Evolutionary conservation across 2,113 vertebrate genomes (phyloP).

Genomic region (Natator depressus): DNA sequence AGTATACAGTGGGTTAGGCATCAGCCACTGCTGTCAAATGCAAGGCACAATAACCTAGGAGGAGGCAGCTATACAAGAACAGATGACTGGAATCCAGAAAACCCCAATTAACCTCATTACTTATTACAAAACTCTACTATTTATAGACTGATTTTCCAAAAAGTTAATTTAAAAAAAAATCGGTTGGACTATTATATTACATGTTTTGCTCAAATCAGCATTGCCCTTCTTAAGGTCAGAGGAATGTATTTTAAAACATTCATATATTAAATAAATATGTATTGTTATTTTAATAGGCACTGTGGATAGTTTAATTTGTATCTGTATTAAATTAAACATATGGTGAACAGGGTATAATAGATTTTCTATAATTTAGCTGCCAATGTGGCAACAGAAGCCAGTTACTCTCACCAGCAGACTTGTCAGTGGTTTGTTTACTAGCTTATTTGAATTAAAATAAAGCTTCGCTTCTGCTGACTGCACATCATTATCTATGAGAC

Average conservation of each 20-base stretch:
- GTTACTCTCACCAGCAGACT: slow-evolving; percentile 86
- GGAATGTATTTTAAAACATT: slow-evolving; percentile 77
- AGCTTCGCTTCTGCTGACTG: slow-evolving; percentile 95
- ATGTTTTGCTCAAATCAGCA: slow-evolving; percentile 65
- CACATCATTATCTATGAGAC: slow-evolving; percentile 94
- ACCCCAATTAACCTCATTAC: slow-evolving; percentile 81
- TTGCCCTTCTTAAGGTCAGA: slow-evolving; percentile 69
- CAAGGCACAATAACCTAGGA: slow-evolving; percentile 64
- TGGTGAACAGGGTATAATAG: slow-evolving; percentile 85
- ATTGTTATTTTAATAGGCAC: slow-evolving; percentile 84
- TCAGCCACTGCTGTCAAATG: slow-evolving; percentile 53
- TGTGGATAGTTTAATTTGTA: slow-evolving; percentile 84
- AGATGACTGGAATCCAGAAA: slow-evolving; percentile 61
- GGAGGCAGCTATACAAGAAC: slow-evolving; percentile 70
- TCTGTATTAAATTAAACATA: slow-evolving; percentile 86
- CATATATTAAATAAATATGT: slow-evolving; percentile 73
- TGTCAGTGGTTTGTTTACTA: slow-evolving; percentile 97
- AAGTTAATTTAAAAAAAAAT: slow-evolving; percentile 66
- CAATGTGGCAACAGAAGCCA: slow-evolving; percentile 83
- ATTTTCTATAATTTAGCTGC: slow-evolving; percentile 86
- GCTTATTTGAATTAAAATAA: slow-evolving; percentile 99
- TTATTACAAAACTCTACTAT: slow-evolving; percentile 59
- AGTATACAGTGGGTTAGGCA: slow-evolving; percentile 34
- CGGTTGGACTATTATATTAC: slow-evolving; percentile 62
- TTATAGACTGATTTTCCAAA: slow-evolving; percentile 57